Base-by-base conservation (phyloP, 2,113 vertebrate species). In the Colistium nudipinnis region DNA sequence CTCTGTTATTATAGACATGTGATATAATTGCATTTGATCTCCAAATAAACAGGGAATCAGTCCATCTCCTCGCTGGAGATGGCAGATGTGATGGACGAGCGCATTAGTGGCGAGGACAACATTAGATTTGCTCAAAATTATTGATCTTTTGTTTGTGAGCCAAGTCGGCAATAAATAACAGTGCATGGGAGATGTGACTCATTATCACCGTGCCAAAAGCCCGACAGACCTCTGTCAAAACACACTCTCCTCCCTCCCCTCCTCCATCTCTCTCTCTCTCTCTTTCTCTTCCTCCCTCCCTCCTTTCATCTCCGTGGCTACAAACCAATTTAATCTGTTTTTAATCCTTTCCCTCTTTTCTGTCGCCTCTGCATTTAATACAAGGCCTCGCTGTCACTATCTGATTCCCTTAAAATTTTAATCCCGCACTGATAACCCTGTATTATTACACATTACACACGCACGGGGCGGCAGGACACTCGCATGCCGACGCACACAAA, bases 101-200 rank as follows among this genome's bases (percentile, higher is more conserved):
- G 70, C 92, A 93, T 94, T 94, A 94, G 91, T 83, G 82, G 84
- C 87, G 88, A 89, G 87, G 91, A 94, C 92, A 93, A 93, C 92
- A 93, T 93, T 93, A 93, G 91, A 93, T 93, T 93, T 94, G 93
- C 93, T 94, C 90, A 93, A 93, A 94, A 93, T 94, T 93, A 93
- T 94, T 92, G 93, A 94, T 93, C 93, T 93, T 93, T 93, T 93
- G 92, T 94, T 93, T 94, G 92, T 76, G 80, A 93, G 93, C 92
- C 91, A 93, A 92, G 92, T 90, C 90, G 86, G 87, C 91, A 88
- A 92, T 93, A 93, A 93, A 94, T 93, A 93, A 92, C 92, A 85
- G 87, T 78, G 82, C 90, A 89, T 88, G 87, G 89, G 90, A 92
- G 92, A 93, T 88, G 92, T 87, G 90, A 94, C 90, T 94, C 92